Evolutionary conservation across 2,797 vertebrate genomes (phyloP).

Genomic region (Melanogrammus aeglefinus): DNA sequence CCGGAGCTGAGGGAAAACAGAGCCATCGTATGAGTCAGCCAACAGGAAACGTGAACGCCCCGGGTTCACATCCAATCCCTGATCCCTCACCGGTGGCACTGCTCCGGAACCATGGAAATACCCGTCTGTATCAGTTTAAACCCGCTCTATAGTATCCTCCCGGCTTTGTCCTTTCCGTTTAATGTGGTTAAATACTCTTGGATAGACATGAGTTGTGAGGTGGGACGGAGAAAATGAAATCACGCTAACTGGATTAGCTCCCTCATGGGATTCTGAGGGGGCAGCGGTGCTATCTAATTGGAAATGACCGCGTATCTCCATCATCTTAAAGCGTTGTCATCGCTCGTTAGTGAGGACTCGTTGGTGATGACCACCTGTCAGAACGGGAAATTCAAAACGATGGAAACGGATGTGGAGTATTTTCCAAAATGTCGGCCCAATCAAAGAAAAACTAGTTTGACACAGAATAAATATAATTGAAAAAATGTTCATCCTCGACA

Average conservation of each 20-base stretch:
- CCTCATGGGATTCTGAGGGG: conserved; percentile 57
- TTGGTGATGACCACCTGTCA: conserved; percentile 22
- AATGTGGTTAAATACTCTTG: conserved; percentile 54
- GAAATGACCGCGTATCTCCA: conserved; percentile 24
- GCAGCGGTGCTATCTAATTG: conserved; percentile 39
- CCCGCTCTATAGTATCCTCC: conserved; percentile 43
- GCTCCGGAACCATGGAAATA: conserved; percentile 52
- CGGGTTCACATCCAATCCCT: conserved; percentile 40
- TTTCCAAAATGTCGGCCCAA: neutral
- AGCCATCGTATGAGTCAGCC: conserved; percentile 51
- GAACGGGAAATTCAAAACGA: conserved; percentile 17
- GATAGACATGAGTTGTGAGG: conserved; percentile 50
- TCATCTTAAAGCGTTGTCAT: conserved; percentile 29
- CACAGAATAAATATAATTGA: no score
- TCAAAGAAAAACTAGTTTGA: neutral
- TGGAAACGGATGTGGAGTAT: conserved; percentile 2
- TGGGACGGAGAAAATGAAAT: conserved; percentile 60
- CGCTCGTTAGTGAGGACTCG: neutral
- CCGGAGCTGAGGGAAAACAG: conserved; percentile 46
- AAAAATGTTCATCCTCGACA: neutral
- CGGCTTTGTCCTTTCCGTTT: conserved; percentile 35
- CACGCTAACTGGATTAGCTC: conserved; percentile 62
- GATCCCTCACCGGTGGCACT: conserved; percentile 60
- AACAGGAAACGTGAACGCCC: conserved; percentile 59
- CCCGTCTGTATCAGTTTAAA: conserved; percentile 42